Conservation (phyloP, 2,797 vertebrate species). For the Aeoliscus strigatus region DNA sequence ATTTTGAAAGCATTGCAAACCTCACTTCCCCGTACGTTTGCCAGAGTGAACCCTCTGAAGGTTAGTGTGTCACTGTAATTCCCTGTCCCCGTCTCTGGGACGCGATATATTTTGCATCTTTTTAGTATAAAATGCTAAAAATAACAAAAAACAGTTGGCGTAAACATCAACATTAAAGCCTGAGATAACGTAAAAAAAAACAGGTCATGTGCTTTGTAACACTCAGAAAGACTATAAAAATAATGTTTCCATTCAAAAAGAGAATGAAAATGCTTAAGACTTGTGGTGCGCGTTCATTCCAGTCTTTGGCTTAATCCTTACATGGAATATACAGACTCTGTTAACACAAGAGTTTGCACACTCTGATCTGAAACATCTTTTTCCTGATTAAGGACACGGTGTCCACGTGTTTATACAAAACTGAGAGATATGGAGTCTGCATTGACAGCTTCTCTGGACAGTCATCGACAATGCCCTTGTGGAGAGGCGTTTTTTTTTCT, state of each 20-base stretch:
- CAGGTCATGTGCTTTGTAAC: slow-evolving; percentile 55
- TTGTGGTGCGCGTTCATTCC: slow-evolving; percentile 40
- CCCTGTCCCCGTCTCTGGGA: slow-evolving; percentile 49
- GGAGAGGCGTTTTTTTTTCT: slow-evolving; percentile 29
- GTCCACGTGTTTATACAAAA: slow-evolving; percentile 31
- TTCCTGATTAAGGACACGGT: slow-evolving; percentile 36
- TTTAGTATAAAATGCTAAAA: slow-evolving; percentile 46
- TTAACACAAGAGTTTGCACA: slow-evolving; percentile 48
- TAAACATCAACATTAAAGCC: slow-evolving; percentile 59
- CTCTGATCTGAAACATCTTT: slow-evolving; percentile 35
- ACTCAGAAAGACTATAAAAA: slow-evolving; percentile 63
- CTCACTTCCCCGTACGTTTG: slow-evolving; percentile 51
- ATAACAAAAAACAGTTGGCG: slow-evolving; percentile 35
- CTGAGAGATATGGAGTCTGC: slow-evolving; percentile 32
- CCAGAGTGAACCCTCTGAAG: slow-evolving; percentile 52
- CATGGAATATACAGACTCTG: slow-evolving; percentile 47
- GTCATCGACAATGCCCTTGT: slow-evolving; percentile 49
- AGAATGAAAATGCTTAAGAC: slow-evolving; percentile 53
- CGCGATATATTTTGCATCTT: slow-evolving; percentile 40
- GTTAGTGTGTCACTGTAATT: slow-evolving; percentile 62
- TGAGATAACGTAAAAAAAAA: slow-evolving; percentile 66
- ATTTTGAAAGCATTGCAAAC: slow-evolving; percentile 51
- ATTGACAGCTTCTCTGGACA: slow-evolving; percentile 47
- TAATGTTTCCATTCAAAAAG: slow-evolving; percentile 54
- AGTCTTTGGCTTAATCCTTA: slow-evolving; percentile 40